A percentile compares a stretch with the other conserved stretches of the same genome.
phyloP scores from a whole-genome alignment of 2,888 invertebrate species.

The Anthophora plumipes region DNA sequence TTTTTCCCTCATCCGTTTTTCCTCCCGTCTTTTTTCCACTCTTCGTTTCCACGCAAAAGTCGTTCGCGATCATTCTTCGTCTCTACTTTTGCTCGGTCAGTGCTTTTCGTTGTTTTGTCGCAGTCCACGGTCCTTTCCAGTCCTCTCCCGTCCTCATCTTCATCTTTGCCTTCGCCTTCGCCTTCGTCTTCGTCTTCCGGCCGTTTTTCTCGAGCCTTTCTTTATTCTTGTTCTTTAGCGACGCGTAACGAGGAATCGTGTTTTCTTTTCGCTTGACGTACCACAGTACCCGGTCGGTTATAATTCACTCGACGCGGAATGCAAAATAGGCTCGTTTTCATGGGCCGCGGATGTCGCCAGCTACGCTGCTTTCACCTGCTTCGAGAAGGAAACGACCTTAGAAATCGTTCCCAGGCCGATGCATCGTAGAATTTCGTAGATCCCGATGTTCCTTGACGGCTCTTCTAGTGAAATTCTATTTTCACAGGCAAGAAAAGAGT shows the following conservation, averaged over 20 bases:
- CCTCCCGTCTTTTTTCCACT: background rate
- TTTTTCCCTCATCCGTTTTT: slow-evolving; percentile 10
- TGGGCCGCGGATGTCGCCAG: slow-evolving; percentile 13
- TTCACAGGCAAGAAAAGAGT: background rate
- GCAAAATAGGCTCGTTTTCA: slow-evolving; percentile 61
- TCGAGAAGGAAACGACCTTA: slow-evolving; percentile 1
- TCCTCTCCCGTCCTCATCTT: background rate
- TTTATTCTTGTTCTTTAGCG: slow-evolving; percentile 67
- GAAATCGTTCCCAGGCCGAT: slow-evolving; percentile 2
- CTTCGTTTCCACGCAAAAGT: slow-evolving; percentile 10
- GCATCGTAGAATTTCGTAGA: background rate
- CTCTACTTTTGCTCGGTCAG: slow-evolving; percentile 8
- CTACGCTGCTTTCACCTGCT: slow-evolving; percentile 45
- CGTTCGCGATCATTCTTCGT: slow-evolving; percentile 33
- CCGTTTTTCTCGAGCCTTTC: slow-evolving; percentile 34
- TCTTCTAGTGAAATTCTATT: background rate
- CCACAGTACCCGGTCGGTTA: slow-evolving; percentile 57
- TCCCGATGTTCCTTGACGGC: background rate
- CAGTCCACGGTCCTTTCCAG: slow-evolving; percentile 14
- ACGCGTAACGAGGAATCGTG: slow-evolving; percentile 78
- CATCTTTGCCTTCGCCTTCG: background rate
- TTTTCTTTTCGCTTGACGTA: slow-evolving; percentile 75
- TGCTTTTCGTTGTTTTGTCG: slow-evolving; percentile 31
- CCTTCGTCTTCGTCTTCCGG: background rate
- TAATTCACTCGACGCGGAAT: slow-evolving; percentile 68